A percentile compares a stretch with the other conserved stretches of the same genome.
Evolutionary conservation across 2,888 invertebrate genomes (phyloP).

Genomic region (Drosophila ustulata): DNA sequence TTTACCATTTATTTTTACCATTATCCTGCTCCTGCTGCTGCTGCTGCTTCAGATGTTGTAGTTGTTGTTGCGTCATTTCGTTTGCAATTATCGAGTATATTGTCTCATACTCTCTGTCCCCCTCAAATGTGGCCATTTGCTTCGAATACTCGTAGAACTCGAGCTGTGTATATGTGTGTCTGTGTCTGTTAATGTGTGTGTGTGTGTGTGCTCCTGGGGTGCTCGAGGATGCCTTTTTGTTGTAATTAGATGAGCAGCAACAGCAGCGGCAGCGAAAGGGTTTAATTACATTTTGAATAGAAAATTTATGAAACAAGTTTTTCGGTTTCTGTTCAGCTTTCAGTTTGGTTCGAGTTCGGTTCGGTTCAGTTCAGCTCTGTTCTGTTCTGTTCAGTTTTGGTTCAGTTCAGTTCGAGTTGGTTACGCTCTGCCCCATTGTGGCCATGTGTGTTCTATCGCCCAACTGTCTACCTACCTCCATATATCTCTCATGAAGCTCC

Average conservation of each 20-base stretch:
- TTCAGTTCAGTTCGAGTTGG: slow-evolving; percentile 17
- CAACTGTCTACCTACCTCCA: slow-evolving; percentile 53
- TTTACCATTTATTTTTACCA: neutral
- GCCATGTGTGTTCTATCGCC: slow-evolving; percentile 65
- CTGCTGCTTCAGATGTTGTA: slow-evolving; percentile 28
- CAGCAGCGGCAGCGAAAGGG: slow-evolving; percentile 64
- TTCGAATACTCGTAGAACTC: slow-evolving; percentile 22
- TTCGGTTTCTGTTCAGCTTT: slow-evolving; percentile 60
- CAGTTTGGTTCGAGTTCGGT: slow-evolving; percentile 27
- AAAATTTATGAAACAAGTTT: slow-evolving; percentile 80
- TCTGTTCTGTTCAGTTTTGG: neutral
- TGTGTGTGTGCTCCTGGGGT: slow-evolving; percentile 29
- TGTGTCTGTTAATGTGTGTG: neutral
- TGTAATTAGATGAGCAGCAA: slow-evolving; percentile 77
- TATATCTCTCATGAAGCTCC: neutral
- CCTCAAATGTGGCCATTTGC: slow-evolving; percentile 24
- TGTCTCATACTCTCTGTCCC: slow-evolving; percentile 25
- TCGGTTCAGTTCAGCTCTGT: neutral
- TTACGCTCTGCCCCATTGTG: slow-evolving; percentile 53
- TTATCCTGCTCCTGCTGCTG: slow-evolving; percentile 29
- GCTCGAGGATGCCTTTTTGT: slow-evolving; percentile 60
- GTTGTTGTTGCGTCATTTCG: slow-evolving; percentile 57
- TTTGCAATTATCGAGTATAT: slow-evolving; percentile 79
- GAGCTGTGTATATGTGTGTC: slow-evolving; percentile 23
- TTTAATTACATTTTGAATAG: slow-evolving; percentile 80